Percentiles rank a stretch among this genome's conserved stretches.
phyloP scores from a whole-genome alignment of 2,888 invertebrate genomes.

The Stenchaetothrips biformis region DNA sequence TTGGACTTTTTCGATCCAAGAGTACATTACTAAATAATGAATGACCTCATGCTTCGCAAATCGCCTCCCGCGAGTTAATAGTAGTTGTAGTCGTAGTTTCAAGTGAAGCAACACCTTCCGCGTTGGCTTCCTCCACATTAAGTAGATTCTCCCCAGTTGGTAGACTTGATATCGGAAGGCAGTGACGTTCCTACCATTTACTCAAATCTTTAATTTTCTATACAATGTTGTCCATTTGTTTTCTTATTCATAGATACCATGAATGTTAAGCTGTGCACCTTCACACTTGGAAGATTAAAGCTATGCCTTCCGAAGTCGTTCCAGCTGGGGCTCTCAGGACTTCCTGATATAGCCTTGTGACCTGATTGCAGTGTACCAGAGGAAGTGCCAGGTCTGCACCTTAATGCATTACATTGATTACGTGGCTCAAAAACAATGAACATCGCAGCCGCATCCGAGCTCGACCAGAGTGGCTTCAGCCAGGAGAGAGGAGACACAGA shows the following conservation, averaged over 20 bases:
- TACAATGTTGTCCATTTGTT: background rate
- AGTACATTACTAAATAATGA: background rate
- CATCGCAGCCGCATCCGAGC: slow-evolving; percentile 19
- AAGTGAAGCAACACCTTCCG: slow-evolving; percentile 1
- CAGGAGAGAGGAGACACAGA: slow-evolving; percentile 10
- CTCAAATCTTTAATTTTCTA: background rate
- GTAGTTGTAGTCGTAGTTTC: background rate
- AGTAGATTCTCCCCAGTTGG: slow-evolving; percentile 17
- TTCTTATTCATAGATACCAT: background rate
- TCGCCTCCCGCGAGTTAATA: background rate
- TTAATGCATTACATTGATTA: slow-evolving; percentile 12
- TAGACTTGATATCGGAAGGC: background rate
- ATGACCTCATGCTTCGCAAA: background rate
- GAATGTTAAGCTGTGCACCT: background rate
- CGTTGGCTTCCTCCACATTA: background rate
- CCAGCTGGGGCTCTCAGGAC: slow-evolving; percentile 16
- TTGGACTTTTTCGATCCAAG: background rate
- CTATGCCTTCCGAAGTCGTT: slow-evolving; percentile 6
- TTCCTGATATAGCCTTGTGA: slow-evolving; percentile 15
- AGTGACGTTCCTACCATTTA: background rate
- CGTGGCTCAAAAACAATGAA: slow-evolving; percentile 15
- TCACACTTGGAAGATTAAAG: background rate
- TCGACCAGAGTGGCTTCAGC: background rate
- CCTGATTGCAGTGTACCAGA: slow-evolving; percentile 24
- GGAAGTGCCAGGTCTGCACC: slow-evolving; percentile 24